Evolutionary conservation across 2,797 vertebrate genomes (phyloP).

Genomic region (Paratrypauchen microcephalus): DNA sequence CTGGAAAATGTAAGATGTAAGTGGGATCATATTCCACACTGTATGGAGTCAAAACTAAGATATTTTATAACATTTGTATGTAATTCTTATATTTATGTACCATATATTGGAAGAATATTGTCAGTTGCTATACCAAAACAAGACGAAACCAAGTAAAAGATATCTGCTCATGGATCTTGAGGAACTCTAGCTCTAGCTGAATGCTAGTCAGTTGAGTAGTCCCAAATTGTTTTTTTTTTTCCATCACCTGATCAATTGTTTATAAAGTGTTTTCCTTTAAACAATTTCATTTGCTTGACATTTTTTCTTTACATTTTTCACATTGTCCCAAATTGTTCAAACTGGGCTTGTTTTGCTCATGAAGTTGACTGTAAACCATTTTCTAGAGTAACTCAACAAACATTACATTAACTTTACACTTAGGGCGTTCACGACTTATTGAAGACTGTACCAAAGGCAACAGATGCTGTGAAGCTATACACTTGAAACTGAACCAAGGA

Average conservation of each 20-base stretch:
- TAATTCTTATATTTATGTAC: neutral
- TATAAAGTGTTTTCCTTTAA: neutral
- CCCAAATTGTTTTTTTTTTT: neutral
- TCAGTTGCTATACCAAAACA: neutral
- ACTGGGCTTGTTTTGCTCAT: slow-evolving; percentile 47
- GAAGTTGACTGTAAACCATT: slow-evolving; percentile 57
- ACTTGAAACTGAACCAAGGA: slow-evolving; percentile 44
- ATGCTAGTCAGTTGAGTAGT: too few species aligned
- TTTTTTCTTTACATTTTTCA: slow-evolving; percentile 1
- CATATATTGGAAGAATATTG: neutral
- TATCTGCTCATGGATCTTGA: too few species aligned
- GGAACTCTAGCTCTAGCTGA: too few species aligned
- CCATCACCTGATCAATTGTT: neutral
- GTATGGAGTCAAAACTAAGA: neutral
- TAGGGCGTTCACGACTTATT: slow-evolving; percentile 69
- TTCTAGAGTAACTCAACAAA: slow-evolving; percentile 70
- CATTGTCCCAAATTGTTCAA: neutral
- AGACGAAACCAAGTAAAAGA: neutral
- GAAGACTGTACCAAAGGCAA: slow-evolving; percentile 61
- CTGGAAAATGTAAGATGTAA: neutral
- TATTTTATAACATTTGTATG: neutral
- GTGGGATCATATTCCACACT: neutral
- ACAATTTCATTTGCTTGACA: neutral
- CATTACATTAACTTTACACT: slow-evolving; percentile 77
- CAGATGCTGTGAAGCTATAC: slow-evolving; percentile 67